Base-by-base conservation (phyloP, 2,888 invertebrate species). In the Anaspis maculata region DNA sequence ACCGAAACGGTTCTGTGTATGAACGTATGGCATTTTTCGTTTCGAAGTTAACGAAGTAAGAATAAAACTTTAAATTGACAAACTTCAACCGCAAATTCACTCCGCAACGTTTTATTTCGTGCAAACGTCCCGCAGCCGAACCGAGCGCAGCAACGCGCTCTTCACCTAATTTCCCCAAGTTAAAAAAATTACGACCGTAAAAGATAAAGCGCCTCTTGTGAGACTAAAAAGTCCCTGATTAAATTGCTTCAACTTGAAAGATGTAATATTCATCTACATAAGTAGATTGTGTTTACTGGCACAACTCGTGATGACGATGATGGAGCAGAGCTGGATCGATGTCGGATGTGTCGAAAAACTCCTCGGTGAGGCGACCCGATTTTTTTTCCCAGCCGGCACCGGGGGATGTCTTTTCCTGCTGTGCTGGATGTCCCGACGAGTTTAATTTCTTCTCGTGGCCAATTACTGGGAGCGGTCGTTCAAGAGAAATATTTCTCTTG, bases 211-310 rank as follows among this genome's bases (percentile, higher is more conserved):
- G 26, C 31, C 31, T 9, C 33, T 30, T 30, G 15, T 24, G 30
- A 26, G 34, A 30, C 33, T 34, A 26, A 34, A 37, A 30, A 38
- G 26, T 28, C 33, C 15, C 37, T 33, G 33, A 38, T 38, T 37
- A 37, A 37, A 37, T 37, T 37, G 37, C 37, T 33, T 23, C 37
- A n/a, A 37, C 30, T 33, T 36, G 36, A 36, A 36, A 32, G 31
- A 36, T 32, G 31, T 36, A 32, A 36, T 36, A 36, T 36, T 36
- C 36, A 36, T 36, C 36, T 36, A 36, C 36, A 36, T 36, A 36
- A 36, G 36, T 32, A 32, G 32, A 36, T 27, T 36, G 36, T 36
- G 36, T 36, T 36, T 32, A 36, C 31, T 9, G 9, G 9, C 19
- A 19, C 5, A 19, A 9, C n/a, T n/a, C n/a, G n/a, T n/a, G n/a